A percentile compares a stretch with the other conserved stretches of the same genome.
phyloP scores from a whole-genome alignment of 92 coral and sea anemone species.

The Umimayanthus kanabou region DNA sequence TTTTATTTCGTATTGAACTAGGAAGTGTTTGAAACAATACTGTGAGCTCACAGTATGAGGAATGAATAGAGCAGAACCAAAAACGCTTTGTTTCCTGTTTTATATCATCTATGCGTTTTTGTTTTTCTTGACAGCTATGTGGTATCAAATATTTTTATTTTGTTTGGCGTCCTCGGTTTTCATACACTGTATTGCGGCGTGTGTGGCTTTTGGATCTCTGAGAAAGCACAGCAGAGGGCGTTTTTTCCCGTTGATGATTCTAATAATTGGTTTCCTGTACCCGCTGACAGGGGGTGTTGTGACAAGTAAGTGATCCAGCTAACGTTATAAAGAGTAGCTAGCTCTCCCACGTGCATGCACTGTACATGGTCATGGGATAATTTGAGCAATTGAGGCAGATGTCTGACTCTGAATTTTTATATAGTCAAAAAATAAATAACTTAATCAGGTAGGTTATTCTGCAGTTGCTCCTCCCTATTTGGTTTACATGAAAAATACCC shows the following conservation, averaged over 20 bases:
- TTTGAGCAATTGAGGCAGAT: too few relatives aligned
- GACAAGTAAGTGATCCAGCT: conserved; percentile 74
- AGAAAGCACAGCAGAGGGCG: conserved; percentile 87
- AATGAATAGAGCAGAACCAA: neutral
- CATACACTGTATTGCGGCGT: conserved; percentile 92
- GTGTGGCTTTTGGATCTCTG: conserved; percentile 83
- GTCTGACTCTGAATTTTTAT: too few relatives aligned
- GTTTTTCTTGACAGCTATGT: conserved; percentile 73
- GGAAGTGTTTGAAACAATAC: neutral
- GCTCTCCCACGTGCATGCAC: too few relatives aligned
- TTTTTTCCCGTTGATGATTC: conserved; percentile 80
- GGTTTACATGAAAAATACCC: too few relatives aligned
- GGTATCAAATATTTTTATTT: conserved; percentile 93
- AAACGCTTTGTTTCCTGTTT: neutral
- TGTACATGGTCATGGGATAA: too few relatives aligned
- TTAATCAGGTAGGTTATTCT: too few relatives aligned
- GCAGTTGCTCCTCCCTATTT: too few relatives aligned
- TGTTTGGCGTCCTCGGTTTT: conserved; percentile 93
- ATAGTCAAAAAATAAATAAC: too few relatives aligned
- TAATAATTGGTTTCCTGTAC: conserved; percentile 92
- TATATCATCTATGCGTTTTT: neutral
- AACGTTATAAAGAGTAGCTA: too few relatives aligned
- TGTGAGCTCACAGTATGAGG: neutral
- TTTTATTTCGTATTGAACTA: neutral
- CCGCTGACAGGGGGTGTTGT: conserved; percentile 96